Base-by-base conservation (phyloP, 2,797 vertebrate species). In the Argyrosomus regius region DNA sequence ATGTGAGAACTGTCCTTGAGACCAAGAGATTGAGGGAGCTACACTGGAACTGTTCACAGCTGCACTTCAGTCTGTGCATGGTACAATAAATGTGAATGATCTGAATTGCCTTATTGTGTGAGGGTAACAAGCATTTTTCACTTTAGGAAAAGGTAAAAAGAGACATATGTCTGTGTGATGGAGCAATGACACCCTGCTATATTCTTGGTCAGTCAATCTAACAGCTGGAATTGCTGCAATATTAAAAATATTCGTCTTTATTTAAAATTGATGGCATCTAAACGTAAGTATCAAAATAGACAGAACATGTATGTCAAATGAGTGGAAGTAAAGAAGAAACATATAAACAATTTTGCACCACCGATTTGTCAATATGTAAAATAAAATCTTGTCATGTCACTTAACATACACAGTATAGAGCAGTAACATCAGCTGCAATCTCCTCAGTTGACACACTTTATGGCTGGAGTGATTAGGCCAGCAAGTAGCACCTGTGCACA, bases 1-100 rank as follows among this genome's bases (percentile, higher is more conserved):
- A 65, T 53, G 12, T 64, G 35, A 62, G 31, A 65, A 46, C 49
- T 68, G 45, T 72, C 59, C 54, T 69, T 78, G 62, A 75, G 35
- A 68, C 48, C 46, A 57, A 73, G 28, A 31, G 10, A 49, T 62
- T 41, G 26, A 26, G 11, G 2, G n/a, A 26, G 58, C 17, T 28
- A 35, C 28, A 78, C 41, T 31, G 4, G 71, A 58, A 17, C 54
- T 49, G 3, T 43, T 70, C 10, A 54, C 35, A 26, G 5, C 20
- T 71, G 28, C 39, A n/a, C 18, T 41, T 59, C 1, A 72, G n/a
- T 56, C 62, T 54, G 18, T 41, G 50, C 57, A 64, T 18, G 5
- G 53, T 75, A 46, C 54, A 64, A 5, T 39, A 72, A 50, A 69
- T 56, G 26, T 66, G 18, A 74, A 20, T 57, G 35, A 18, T 67